These are phyloP conservation scores for Lingula anatina DNA, from an alignment of 2,888 invertebrate genomes.

Conservation along the genomic window DNA sequence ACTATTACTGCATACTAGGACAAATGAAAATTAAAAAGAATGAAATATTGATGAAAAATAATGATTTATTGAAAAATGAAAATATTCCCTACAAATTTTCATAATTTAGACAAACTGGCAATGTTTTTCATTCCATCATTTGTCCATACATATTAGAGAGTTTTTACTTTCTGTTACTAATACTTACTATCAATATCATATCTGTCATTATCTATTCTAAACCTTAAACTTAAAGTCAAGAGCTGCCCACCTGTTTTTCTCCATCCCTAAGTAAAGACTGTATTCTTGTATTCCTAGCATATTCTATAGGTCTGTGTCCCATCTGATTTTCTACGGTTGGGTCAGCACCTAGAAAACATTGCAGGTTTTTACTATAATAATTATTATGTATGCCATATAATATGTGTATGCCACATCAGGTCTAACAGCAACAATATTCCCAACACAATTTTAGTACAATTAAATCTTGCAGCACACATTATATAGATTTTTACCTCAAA, in stretches of 20 bases:
- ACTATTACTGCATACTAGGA: conserved; percentile 50
- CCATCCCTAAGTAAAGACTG: conserved; percentile 59
- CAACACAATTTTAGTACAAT: too few species aligned
- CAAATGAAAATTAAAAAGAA: background rate
- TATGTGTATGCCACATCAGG: too few species aligned
- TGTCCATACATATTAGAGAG: background rate
- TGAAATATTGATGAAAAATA: background rate
- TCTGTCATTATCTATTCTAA: too few species aligned
- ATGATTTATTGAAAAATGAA: background rate
- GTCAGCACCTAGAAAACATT: conserved; percentile 47
- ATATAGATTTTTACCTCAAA: too few species aligned
- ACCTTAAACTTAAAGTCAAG: too few species aligned
- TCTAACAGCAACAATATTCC: too few species aligned
- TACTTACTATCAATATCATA: background rate
- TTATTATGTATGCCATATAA: too few species aligned
- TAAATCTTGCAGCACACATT: too few species aligned
- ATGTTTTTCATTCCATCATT: background rate
- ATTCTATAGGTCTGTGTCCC: conserved; percentile 71
- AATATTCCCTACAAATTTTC: background rate
- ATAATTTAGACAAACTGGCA: background rate
- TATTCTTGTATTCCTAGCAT: conserved; percentile 64
- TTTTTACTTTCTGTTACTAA: background rate
- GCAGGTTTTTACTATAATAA: too few species aligned
- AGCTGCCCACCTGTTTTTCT: conserved; percentile 35
- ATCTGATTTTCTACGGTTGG: conserved; percentile 68